Conservation (phyloP, 2,888 invertebrate species). For the Apamea crenata region DNA sequence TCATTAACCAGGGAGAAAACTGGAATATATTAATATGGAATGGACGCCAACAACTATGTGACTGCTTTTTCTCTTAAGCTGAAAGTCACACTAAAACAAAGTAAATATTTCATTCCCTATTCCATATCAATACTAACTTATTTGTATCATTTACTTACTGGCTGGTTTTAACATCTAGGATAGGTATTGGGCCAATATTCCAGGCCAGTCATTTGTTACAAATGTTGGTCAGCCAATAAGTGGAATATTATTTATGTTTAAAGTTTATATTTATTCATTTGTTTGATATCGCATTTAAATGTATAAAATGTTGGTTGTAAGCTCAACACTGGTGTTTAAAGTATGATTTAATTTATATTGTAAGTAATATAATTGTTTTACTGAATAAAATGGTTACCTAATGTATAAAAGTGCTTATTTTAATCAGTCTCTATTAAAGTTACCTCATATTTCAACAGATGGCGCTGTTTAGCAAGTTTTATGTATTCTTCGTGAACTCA, state of each 20-base stretch:
- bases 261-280: conserved; percentile 35
- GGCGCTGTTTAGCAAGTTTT: conserved; percentile 15
- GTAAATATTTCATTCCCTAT: conserved; percentile 27
- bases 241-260: conserved; percentile 6
- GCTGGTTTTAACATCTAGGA: background rate
- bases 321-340: conserved; percentile 23
- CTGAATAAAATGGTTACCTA: conserved; percentile 47
- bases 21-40: background rate
- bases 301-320: conserved; percentile 42
- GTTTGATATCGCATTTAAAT: conserved; percentile 31
- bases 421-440: background rate
- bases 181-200: conserved; percentile 7
- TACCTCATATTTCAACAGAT: conserved; percentile 2
- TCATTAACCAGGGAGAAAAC: background rate
- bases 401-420: background rate
- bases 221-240: conserved; percentile 21
- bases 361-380: conserved; percentile 50
- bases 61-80: background rate
- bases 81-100: background rate
- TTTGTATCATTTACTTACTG: conserved; percentile 9
- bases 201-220: background rate
- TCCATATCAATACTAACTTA: conserved; percentile 31
- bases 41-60: background rate
- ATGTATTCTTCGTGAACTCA: too few species aligned
- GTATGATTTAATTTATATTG: conserved; percentile 47